These are phyloP conservation scores for Drosophila asahinai DNA, from an alignment of 1,140 invertebrate genomes.

Conservation along the genomic window DNA sequence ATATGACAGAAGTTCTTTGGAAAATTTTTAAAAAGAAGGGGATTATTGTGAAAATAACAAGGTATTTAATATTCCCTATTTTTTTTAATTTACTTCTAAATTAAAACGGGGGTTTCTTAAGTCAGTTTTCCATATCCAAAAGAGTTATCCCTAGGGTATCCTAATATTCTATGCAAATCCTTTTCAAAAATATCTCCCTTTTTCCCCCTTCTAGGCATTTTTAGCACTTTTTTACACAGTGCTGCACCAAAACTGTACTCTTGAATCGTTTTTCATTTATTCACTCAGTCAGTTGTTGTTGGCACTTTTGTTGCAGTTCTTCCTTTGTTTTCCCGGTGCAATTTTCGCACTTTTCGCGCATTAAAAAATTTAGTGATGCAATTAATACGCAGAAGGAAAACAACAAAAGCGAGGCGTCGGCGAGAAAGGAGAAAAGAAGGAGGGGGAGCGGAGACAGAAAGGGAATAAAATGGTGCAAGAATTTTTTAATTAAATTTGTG, in stretches of 20 bases:
- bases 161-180: not conserved
- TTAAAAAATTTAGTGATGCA: conserved; percentile 81
- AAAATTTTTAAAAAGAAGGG: too few species aligned
- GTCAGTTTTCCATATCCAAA: not conserved
- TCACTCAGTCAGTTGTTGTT: conserved; percentile 25
- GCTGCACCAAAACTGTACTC: conserved; percentile 52
- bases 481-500: conserved; percentile 82
- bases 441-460: conserved; percentile 16
- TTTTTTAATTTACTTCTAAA: not conserved
- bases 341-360: conserved; percentile 81
- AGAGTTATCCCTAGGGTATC: not conserved
- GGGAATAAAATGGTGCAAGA: conserved; percentile 75
- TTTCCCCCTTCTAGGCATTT: not conserved
- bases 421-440: conserved; percentile 2
- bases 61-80: not conserved
- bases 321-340: conserved; percentile 62
- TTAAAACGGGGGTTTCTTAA: not conserved
- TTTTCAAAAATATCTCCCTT: not conserved
- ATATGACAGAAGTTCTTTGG: not conserved
- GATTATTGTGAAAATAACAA: too few species aligned
- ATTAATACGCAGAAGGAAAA: conserved; percentile 70
- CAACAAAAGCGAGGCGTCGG: conserved; percentile 34
- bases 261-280: conserved; percentile 64
- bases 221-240: conserved; percentile 9
- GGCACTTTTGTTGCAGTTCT: conserved; percentile 37